Evolutionary conservation across 2,113 vertebrate species (phyloP), one percentile per base, ranked within the genome.

Genomic region (Callionymus lyra): DNA sequence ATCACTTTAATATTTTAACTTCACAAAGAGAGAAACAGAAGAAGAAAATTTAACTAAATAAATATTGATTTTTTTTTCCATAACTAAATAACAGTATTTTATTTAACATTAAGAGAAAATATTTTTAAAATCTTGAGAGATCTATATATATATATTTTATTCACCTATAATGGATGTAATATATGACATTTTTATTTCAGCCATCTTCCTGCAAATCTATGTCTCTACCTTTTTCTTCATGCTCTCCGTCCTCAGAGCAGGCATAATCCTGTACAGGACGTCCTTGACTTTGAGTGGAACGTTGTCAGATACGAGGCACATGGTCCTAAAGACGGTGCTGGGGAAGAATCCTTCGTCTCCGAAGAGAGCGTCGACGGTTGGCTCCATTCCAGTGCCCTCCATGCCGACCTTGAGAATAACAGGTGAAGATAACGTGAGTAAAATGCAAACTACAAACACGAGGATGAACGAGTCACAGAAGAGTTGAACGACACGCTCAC

Each of bases 261-360:
- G 88, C 62, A 93, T 75, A 31, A 93, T 83, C 15, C 85, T 85
- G 49, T 78, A 68, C 41, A 97, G 70, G 2, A 84, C 63, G 42
- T 88, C 76, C 46, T 68, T 89, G 60, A 96, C 31, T n/a, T 41
- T 19, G 9, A 81, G 14, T 32, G 92, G 89, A 54, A 93, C 82
- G 61, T 74, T 88, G 31, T 90, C 88, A 0, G 89, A 68, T 34
- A 87, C 78, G 83, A 88, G 94, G 55, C 89, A 96, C 63, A 93
- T 75, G 33, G 90, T 87, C 69, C 88, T 93, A 79, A 84, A 79
- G 53, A 82, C 76, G 6, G 85, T 87, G 60, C 95, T 88, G 6
- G 93, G 94, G 70, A 98, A 97, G 76, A 97, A 94, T 6, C 94
- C 94, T 47, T 86, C 71, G 5, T 86, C 66, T 55, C 94, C 94